These are phyloP conservation scores for Drosophila paramelanica DNA, from an alignment of 2,888 invertebrate species.

Conservation along the genomic window DNA sequence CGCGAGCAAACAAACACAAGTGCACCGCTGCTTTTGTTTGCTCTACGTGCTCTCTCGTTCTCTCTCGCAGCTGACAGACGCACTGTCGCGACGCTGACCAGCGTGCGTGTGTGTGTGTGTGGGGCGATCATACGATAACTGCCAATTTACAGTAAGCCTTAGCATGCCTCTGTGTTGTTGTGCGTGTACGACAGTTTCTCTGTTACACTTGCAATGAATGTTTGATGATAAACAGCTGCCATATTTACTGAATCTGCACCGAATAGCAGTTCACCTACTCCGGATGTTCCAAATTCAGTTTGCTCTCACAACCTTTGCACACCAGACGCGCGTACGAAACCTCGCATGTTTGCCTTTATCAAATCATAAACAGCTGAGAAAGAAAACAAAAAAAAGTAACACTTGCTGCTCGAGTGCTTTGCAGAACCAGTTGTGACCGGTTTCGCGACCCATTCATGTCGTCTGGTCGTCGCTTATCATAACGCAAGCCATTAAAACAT, in stretches of 20 bases:
- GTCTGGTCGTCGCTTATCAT: slow-evolving; percentile 40
- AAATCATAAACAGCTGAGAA: slow-evolving; percentile 34
- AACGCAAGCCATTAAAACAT: slow-evolving; percentile 24
- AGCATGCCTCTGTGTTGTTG: slow-evolving; percentile 9
- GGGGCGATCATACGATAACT: slow-evolving; percentile 65
- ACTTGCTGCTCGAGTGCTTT: slow-evolving; percentile 34
- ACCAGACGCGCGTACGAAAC: slow-evolving; percentile 20
- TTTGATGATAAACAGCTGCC: slow-evolving; percentile 40
- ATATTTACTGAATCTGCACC: slow-evolving; percentile 19
- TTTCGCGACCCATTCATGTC: slow-evolving; percentile 43
- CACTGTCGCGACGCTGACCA: slow-evolving; percentile 57
- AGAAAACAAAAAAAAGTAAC: slow-evolving; percentile 19
- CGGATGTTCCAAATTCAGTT: background rate
- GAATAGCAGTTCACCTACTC: slow-evolving; percentile 56
- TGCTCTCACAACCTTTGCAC: slow-evolving; percentile 53
- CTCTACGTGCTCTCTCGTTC: slow-evolving; percentile 22
- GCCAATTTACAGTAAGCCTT: slow-evolving; percentile 48
- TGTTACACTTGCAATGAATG: slow-evolving; percentile 39
- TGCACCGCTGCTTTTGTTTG: slow-evolving; percentile 28
- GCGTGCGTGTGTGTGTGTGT: slow-evolving; percentile 3
- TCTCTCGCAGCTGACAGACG: slow-evolving; percentile 43
- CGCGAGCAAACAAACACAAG: slow-evolving; percentile 61
- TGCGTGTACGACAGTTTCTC: slow-evolving; percentile 15
- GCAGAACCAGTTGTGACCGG: slow-evolving; percentile 54
- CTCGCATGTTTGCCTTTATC: slow-evolving; percentile 41